phyloP scores from a whole-genome alignment of 2,113 vertebrate genomes.

The Todiramphus saurophagus region DNA sequence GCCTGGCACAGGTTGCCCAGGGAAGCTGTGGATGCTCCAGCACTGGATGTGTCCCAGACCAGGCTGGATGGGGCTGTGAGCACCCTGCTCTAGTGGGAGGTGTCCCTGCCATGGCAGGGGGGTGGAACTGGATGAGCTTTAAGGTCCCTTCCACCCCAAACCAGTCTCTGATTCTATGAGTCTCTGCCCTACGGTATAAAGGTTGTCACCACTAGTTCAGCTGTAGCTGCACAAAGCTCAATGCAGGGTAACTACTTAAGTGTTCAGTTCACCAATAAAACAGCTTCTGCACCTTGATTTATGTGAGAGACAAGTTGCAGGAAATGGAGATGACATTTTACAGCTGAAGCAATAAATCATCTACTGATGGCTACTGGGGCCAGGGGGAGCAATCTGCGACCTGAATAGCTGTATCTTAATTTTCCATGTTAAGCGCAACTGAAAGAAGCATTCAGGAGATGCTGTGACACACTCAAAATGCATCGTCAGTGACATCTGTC shows the following conservation, averaged over 20 bases:
- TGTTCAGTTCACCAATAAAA: neutral
- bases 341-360: neutral
- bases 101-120: too few species aligned
- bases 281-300: neutral
- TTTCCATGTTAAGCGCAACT: neutral
- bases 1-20: too few species aligned
- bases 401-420: neutral
- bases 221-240: neutral
- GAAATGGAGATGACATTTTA: neutral
- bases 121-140: too few species aligned
- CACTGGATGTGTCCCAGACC: too few species aligned
- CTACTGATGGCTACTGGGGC: neutral
- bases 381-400: neutral
- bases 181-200: neutral
- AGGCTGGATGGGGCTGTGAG: too few species aligned
- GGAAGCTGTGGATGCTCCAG: too few species aligned
- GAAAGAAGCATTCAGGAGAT: neutral
- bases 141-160: too few species aligned
- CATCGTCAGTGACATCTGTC: neutral
- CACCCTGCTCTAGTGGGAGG: too few species aligned
- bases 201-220: neutral
- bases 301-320: neutral
- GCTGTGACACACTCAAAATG: neutral
- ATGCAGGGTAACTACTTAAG: rapidly evolving
- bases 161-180: too few species aligned